Evolutionary conservation across 1,140 invertebrate genomes (phyloP).

Genomic region (Pseudomyrmex cubaensis): DNA sequence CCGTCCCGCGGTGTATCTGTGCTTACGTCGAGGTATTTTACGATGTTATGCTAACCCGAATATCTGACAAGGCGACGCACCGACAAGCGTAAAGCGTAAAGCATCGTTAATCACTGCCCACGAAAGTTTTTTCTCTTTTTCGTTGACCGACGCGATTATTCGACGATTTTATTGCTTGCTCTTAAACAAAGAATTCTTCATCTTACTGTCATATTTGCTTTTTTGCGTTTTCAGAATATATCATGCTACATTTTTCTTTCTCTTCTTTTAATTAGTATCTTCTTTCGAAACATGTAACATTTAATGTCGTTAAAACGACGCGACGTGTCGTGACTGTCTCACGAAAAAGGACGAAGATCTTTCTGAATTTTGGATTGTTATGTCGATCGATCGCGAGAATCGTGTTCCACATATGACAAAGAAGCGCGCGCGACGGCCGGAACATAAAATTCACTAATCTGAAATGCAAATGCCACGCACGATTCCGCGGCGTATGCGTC

Average conservation of each 20-base stretch:
- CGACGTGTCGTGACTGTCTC: no score
- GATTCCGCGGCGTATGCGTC: conserved; percentile 32
- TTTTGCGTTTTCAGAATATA: background rate
- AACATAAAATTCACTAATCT: conserved; percentile 56
- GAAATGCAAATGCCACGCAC: conserved; percentile 62
- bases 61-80: conserved; percentile 63
- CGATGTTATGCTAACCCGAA: conserved; percentile 76
- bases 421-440: background rate
- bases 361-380: conserved; percentile 3
- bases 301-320: no score
- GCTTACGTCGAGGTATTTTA: conserved; percentile 73
- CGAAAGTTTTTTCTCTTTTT: conserved; percentile 13
- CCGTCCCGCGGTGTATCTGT: conserved; percentile 41
- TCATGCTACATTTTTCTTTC: background rate
- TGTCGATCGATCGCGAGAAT: conserved; percentile 8
- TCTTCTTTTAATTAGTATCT: background rate
- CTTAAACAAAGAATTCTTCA: background rate
- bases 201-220: background rate
- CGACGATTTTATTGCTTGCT: conserved; percentile 29
- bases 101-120: conserved; percentile 63
- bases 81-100: conserved; percentile 59
- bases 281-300: background rate
- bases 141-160: conserved; percentile 20
- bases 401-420: conserved; percentile 20
- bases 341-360: no score